Evolutionary conservation across 1,140 invertebrate genomes (phyloP), one percentile per base, ranked within the genome.

Genomic region (Anastrepha ludens): DNA sequence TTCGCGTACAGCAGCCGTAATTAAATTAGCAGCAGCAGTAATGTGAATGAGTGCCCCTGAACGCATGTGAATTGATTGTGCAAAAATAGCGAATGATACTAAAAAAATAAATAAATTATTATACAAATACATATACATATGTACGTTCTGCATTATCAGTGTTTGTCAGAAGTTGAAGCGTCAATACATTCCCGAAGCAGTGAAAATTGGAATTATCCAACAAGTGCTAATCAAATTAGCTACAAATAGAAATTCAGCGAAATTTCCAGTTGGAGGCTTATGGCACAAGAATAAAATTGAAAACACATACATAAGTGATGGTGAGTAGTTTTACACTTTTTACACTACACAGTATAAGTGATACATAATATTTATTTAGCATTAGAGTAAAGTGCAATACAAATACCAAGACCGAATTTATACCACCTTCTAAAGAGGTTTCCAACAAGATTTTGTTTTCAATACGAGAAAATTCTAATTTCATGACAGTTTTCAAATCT

Each of bases 1-100:
- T 81, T 81, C 74, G 20, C 74, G 55, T 29, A 81, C 74, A 81
- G 74, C 50, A 81, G 74, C 74, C 74, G 74, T 50, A 81, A 81
- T 81, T 81, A 81, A 81, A 81, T 81, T 81, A 81, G n/a, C 44
- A 81, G 74, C 74, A 47, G 74, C 47, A 17, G 15, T 81, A 55
- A 81, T 55, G 3, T 81, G 47, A 55, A 9, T 8, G 47, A 81
- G 47, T 81, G 74, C 44, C 74, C 74, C 74, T 81, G 74, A 81
- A 81, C 41, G 74, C 41, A n/a, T 81, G 55, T 47, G n/a, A 81
- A 81, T 81, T 50, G 74, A 81, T 81, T 81, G 47, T 3, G 74
- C 47, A n/a, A 81, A 81, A 58, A 81, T 47, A 5, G 9, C 15
- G 47, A 81, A 81, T 55, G 1, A 74, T 81, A 74, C 29, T 29